Conservation (phyloP, 1,140 invertebrate genomes). For the Papilio helenus region DNA sequence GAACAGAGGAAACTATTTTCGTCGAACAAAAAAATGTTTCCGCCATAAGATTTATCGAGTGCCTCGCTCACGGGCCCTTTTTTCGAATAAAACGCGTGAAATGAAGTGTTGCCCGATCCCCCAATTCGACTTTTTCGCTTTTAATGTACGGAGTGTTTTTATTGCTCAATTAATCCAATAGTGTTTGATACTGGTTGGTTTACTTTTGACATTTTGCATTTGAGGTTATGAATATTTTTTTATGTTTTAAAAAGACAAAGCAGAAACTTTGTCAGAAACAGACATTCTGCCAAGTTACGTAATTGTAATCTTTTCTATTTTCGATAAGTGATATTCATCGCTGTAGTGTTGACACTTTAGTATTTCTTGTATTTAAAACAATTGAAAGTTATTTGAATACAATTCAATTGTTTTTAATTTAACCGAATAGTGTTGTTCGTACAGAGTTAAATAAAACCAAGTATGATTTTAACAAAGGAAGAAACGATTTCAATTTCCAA, state of each 20-base stretch:
- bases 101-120: slow-evolving; percentile 73
- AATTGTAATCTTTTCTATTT: too few relatives aligned
- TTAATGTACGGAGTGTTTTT: slow-evolving; percentile 54
- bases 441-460: neutral
- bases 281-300: neutral
- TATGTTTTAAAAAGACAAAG: neutral
- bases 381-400: slow-evolving; percentile 1
- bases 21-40: slow-evolving; percentile 77
- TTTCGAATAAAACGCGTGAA: slow-evolving; percentile 77
- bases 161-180: slow-evolving; percentile 70
- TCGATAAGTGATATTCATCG: too few relatives aligned
- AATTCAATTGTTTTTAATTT: slow-evolving; percentile 18
- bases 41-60: slow-evolving; percentile 75
- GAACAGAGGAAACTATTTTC: slow-evolving; percentile 80
- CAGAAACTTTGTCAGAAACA: too few relatives aligned
- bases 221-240: neutral
- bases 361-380: neutral
- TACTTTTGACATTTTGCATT: neutral
- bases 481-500: neutral
- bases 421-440: neutral
- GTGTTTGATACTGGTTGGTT: slow-evolving; percentile 41
- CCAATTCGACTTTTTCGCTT: slow-evolving; percentile 45
- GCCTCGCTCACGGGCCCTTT: slow-evolving; percentile 54
- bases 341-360: too few relatives aligned
- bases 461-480: neutral